Evolutionary conservation across 2,888 invertebrate species (phyloP).

Genomic region (Tetheella fluctuosa): DNA sequence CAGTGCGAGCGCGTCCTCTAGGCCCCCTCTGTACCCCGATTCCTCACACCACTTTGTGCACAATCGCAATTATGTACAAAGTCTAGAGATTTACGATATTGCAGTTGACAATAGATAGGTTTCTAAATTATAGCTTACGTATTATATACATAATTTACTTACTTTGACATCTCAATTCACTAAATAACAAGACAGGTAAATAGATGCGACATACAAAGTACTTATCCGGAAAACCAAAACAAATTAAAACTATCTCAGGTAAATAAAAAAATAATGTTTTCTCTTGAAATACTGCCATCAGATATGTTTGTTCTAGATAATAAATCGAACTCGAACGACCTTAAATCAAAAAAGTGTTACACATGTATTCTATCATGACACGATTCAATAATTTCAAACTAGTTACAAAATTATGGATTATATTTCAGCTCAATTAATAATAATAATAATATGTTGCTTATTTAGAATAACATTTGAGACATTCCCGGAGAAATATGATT

Average conservation of each 20-base stretch:
- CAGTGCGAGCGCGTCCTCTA: constrained; percentile 43
- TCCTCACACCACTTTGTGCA: constrained; percentile 6
- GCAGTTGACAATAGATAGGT: constrained; percentile 3
- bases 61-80: constrained; percentile 12
- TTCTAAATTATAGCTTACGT: neutral
- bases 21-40: constrained; percentile 26
- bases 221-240: neutral
- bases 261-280: no score
- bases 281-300: no score
- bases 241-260: no score
- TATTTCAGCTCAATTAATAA: neutral
- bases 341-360: no score
- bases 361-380: no score
- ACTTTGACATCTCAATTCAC: neutral
- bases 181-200: neutral
- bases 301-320: no score
- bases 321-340: no score
- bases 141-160: neutral
- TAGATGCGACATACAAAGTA: neutral
- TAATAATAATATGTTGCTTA: no score
- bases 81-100: constrained; percentile 15
- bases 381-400: neutral
- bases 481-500: neutral
- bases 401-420: neutral
- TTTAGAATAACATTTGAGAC: neutral